Conservation (phyloP, 2,888 invertebrate species). For the Parascotia fuliginaria region DNA sequence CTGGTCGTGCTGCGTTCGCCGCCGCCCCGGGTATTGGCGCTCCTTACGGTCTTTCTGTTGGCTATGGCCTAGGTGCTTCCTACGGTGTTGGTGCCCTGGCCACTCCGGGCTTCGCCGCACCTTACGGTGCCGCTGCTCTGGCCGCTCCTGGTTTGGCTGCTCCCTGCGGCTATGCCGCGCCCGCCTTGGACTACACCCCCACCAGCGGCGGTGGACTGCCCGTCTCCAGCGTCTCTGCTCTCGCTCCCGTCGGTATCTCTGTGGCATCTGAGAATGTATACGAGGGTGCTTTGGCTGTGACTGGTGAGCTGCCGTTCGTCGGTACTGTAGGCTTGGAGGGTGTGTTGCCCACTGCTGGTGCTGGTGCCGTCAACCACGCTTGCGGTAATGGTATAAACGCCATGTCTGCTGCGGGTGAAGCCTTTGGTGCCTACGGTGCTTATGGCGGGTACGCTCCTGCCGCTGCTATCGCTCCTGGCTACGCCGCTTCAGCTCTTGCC, state of each 20-base stretch:
- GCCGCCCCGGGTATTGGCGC: neutral
- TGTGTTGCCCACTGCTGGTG: conserved; percentile 39
- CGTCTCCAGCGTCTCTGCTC: conserved; percentile 26
- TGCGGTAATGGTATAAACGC: conserved; percentile 48
- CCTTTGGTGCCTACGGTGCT: conserved; percentile 8
- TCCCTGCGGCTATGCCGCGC: conserved; percentile 1
- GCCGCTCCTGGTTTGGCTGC: neutral
- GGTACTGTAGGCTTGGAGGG: conserved; percentile 48
- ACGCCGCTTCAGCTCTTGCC: conserved; percentile 26
- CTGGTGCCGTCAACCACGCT: conserved; percentile 46
- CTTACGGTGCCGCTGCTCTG: neutral
- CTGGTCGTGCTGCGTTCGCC: conserved; percentile 1
- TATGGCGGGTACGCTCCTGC: no score
- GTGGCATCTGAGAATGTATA: conserved; percentile 37
- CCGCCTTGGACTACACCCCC: conserved; percentile 9
- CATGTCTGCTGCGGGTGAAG: conserved; percentile 29
- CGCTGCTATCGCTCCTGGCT: neutral
- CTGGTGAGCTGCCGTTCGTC: conserved; percentile 58
- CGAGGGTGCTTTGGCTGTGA: conserved; percentile 30
- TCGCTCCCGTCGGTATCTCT: conserved; percentile 29
- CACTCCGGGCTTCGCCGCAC: neutral
- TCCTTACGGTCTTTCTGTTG: no score
- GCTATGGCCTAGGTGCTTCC: no score
- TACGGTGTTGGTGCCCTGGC: neutral
- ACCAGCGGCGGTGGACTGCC: conserved; percentile 35